Base-by-base conservation (phyloP, 2,888 invertebrate genomes). In the Timandra comae region DNA sequence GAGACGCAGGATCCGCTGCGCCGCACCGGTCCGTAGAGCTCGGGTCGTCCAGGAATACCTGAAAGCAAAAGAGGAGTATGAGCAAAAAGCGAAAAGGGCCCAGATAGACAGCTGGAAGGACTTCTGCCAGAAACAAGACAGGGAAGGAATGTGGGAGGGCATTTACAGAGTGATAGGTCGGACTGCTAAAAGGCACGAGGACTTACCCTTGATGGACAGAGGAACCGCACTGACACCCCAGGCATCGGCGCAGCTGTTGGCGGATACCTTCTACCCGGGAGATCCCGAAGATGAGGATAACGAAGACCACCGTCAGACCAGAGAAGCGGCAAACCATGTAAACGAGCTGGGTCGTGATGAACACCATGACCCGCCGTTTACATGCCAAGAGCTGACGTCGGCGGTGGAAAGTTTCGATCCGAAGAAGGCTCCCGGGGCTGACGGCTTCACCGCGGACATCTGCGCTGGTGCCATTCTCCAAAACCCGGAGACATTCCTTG, bases 361-460 rank as follows among this genome's bases (percentile, higher is more conserved):
- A n/a, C n/a, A 23, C 1, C 1, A 16, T 16, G 16, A 16, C 1
- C 16, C 16, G 6, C 16, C 16, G 16, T 30, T 27, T 22, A 33
- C 23, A 1, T 7, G 1, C 3, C 12, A 3, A 12, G 24, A 29
- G 21, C 24, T 28, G 4, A 31, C 1, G 4, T 0, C 6, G 7
- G 10, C 30, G 1, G 19, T 30, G 20, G 1, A 19, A 1, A 13
- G 20, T 4, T 33, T 37, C 8, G 30, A 38, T 10, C 33, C 33
- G 0, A 38, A 33, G 7, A 37, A 37, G 7, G 38, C 38, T 4
- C 38, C 38, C 0, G 38, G 38, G 0, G 7, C 12, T n/a, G 38
- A 38, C 12, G 38, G 38, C 1, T 13, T 38, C 1, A 33, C 38
- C 0, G 27, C 51, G 0, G 48, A 51, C 9, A 52, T 55, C 1